Evolutionary conservation across 1,140 invertebrate genomes (phyloP).

Genomic region (Tetramorium alpestre): DNA sequence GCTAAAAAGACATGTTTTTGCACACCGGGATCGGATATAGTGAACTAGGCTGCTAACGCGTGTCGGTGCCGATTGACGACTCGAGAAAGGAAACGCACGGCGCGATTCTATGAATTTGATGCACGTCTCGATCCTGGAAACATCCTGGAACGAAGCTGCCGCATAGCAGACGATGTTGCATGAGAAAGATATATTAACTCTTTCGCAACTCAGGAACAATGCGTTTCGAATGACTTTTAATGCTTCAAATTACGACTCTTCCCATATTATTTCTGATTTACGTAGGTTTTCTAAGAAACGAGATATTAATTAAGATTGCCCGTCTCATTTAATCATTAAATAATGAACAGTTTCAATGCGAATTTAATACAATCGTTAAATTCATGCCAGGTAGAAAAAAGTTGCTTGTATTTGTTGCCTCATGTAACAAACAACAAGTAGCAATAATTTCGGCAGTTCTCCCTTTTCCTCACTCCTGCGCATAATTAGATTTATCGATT

Average conservation of each 20-base stretch:
- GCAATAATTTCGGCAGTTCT: neutral
- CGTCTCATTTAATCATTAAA: neutral
- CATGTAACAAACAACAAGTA: neutral
- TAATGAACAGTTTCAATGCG: neutral
- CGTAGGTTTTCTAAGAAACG: neutral
- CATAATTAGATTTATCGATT: conserved; percentile 48
- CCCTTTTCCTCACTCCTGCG: neutral
- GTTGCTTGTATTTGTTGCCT: neutral
- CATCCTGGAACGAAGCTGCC: conserved; percentile 16
- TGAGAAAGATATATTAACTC: neutral
- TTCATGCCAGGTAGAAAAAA: neutral
- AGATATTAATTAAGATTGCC: conserved; percentile 18
- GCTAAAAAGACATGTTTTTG: conserved; percentile 76
- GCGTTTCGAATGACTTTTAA: neutral
- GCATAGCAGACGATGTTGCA: conserved; percentile 1
- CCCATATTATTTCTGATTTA: neutral
- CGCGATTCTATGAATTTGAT: conserved; percentile 55
- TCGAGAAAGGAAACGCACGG: conserved; percentile 69
- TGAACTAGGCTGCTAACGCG: conserved; percentile 65
- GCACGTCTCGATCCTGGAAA: conserved; percentile 20
- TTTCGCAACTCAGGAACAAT: neutral
- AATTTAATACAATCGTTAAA: neutral
- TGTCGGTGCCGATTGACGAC: conserved; percentile 73
- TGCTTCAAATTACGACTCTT: neutral
- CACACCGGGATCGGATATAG: conserved; percentile 51